These are phyloP conservation scores for Sebastiscus albofasciatus DNA, from an alignment of 2,797 vertebrate genomes.

Conservation along the genomic window DNA sequence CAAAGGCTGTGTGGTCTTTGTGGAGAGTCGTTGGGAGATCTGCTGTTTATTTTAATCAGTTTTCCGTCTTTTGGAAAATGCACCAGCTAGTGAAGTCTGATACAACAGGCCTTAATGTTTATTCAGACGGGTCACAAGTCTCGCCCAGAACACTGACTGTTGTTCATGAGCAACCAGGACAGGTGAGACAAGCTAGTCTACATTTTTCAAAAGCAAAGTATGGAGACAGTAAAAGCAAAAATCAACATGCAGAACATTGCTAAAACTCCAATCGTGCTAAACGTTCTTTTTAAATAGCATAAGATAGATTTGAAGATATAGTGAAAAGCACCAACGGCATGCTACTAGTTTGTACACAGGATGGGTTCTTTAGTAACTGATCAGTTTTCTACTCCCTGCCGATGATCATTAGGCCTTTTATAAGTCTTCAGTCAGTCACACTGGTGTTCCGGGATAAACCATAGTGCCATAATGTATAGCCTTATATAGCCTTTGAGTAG, in stretches of 20 bases:
- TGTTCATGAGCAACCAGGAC: neutral
- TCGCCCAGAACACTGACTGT: neutral
- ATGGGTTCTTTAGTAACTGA: neutral
- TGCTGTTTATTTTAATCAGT: neutral
- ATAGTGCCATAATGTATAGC: constrained; percentile 12
- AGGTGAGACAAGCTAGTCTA: too few relatives aligned
- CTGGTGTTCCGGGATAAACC: neutral
- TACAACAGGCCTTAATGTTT: neutral
- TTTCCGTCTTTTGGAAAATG: neutral
- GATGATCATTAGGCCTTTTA: too few relatives aligned
- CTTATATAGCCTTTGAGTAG: constrained; percentile 1
- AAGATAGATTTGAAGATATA: too few relatives aligned
- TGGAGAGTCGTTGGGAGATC: neutral
- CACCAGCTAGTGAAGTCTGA: neutral
- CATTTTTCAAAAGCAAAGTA: neutral
- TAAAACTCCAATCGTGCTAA: neutral
- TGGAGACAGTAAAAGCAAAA: neutral
- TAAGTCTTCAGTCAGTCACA: neutral
- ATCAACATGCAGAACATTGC: neutral
- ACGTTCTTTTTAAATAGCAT: too few relatives aligned
- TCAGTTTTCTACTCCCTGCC: too few relatives aligned
- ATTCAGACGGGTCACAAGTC: neutral
- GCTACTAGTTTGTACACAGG: neutral
- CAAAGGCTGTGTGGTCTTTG: neutral
- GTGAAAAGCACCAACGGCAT: too few relatives aligned